Base-by-base conservation (phyloP, 2,888 invertebrate species). In the Smittia aterrima region DNA sequence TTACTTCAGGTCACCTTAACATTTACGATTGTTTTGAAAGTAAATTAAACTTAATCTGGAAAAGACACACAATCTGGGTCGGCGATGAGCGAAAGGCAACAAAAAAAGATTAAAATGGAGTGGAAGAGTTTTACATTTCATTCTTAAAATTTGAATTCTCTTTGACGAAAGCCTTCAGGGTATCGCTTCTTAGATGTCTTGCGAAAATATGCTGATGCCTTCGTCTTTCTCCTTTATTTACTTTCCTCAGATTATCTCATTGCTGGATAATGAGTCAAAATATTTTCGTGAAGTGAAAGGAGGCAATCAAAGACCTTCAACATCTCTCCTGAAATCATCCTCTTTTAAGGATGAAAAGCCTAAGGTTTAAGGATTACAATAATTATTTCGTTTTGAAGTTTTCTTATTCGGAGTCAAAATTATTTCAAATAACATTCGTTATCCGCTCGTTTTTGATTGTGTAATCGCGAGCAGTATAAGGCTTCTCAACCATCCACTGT, bases 261-360 rank as follows among this genome's bases (percentile, higher is more conserved):
- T 67, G 16, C 40, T 40, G 67, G 20, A 40, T 67, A 67, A 67
- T 67, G 67, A 67, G 41, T 67, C 67, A 67, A 67, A 67, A 67
- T 67, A 67, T 67, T 67, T 67, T 41, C 20, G 32, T 66, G 38
- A 38, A 38, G 9, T 9, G 38, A 16, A 47, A 47, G 11, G 47
- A 47, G 32, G 32, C 32, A 32, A 32, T 32, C 32, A 32, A 32
- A 32, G 32, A 9, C 32, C 32, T 32, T 32, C 4, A 32, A 9
- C 32, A 32, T 32, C 9, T 32, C 32, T 32, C 32, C 32, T 32
- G 4, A 9, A 32, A 6, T 3, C 32, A 32, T 9, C 32, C 9
- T 32, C 32, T 3, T 32, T 32, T 6, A 32, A 32, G 3, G 32
- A 32, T 3, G 32, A 32, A 32, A 32, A 9, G 32, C 4, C 32